Conservation (phyloP, 2,113 vertebrate genomes). For the Mesocricetus auratus region DNA sequence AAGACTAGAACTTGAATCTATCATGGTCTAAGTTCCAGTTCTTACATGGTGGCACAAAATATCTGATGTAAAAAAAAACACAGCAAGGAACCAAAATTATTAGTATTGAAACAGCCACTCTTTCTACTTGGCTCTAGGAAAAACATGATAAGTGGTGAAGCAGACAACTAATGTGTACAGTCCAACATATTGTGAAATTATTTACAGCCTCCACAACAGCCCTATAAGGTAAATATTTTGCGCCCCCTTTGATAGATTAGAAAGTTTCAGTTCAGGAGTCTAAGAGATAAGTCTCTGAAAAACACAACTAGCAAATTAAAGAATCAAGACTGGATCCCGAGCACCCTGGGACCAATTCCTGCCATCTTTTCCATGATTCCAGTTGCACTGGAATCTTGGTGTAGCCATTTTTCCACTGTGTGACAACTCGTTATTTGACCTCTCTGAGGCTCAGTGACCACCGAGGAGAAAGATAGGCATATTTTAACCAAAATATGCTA, state of each 20-base stretch:
- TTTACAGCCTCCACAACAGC: constrained; percentile 13
- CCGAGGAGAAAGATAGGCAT: background rate
- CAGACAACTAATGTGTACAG: background rate
- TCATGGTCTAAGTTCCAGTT: background rate
- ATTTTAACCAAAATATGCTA: background rate
- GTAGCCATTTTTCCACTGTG: background rate
- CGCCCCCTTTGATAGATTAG: constrained; percentile 16
- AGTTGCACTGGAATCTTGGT: background rate
- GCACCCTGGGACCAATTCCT: background rate
- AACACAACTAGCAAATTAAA: constrained; percentile 2
- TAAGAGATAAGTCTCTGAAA: background rate
- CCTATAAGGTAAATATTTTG: constrained; percentile 43
- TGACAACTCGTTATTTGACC: background rate
- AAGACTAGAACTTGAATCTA: background rate
- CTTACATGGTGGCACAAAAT: background rate
- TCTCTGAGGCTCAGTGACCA: background rate
- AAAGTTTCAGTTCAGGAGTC: background rate
- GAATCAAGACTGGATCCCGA: background rate
- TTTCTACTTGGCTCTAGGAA: background rate
- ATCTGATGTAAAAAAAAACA: background rate
- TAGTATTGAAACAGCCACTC: background rate
- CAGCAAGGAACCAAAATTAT: background rate
- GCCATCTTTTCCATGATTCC: background rate
- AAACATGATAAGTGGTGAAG: background rate
- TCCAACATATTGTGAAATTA: background rate